Conservation (phyloP, 92 coral and sea anemone genomes). For the Galaxea fascicularis region DNA sequence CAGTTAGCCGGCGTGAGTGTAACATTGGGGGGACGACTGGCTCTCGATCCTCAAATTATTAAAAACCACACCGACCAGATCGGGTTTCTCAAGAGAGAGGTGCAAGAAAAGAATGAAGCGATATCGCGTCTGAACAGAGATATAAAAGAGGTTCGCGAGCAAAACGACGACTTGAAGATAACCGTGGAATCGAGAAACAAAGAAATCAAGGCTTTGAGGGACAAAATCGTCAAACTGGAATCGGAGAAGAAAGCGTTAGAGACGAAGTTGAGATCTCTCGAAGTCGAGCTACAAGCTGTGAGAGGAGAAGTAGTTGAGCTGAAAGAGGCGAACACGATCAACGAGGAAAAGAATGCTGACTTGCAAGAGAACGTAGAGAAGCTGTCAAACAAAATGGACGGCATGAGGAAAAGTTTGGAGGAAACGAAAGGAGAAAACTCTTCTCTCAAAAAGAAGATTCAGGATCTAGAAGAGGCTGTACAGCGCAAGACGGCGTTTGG, state of each 20-base stretch:
- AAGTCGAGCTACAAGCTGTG: constrained; percentile 39
- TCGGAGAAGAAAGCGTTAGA: constrained; percentile 49
- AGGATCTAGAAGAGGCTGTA: constrained; percentile 26
- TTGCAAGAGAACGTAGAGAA: constrained; percentile 9
- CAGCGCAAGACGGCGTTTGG: background rate
- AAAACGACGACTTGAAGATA: constrained; percentile 43
- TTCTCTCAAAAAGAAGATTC: constrained; percentile 44
- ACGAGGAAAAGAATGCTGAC: constrained; percentile 24
- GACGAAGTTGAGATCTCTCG: constrained; percentile 34
- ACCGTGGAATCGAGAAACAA: constrained; percentile 30
- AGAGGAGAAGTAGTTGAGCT: constrained; percentile 29
- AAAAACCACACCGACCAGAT: background rate
- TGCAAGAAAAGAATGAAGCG: constrained; percentile 43
- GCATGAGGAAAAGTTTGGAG: constrained; percentile 14
- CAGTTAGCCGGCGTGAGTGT: no score
- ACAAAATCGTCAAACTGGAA: constrained; percentile 47
- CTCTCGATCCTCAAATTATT: background rate
- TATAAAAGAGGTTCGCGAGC: constrained; percentile 28
- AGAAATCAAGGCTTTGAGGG: constrained; percentile 47
- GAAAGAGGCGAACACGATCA: constrained; percentile 22
- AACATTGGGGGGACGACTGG: background rate
- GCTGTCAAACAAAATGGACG: constrained; percentile 10
- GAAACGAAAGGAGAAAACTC: constrained; percentile 38
- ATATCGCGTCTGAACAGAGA: constrained; percentile 16
- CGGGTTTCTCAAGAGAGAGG: constrained; percentile 3